Conservation (phyloP, 2,113 vertebrate genomes). For the Blennius ocellaris region DNA sequence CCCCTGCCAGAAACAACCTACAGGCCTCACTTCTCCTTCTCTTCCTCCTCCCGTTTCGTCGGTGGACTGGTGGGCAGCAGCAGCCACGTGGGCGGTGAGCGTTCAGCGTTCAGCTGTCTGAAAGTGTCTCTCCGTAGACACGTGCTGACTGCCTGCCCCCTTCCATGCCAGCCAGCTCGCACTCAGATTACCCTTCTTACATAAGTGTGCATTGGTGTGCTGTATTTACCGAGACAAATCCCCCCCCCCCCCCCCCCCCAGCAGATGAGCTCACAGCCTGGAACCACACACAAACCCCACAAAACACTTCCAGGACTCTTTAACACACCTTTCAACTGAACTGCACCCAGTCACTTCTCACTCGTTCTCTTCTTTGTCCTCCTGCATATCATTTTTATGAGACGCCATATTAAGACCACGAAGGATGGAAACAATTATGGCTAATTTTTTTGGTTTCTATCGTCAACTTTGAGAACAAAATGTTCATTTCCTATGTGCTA, state of each 20-base stretch:
- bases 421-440: too few relatives aligned
- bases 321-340: conserved; percentile 1
- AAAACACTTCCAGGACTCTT: conserved; percentile 15
- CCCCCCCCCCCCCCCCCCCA: conserved; percentile 21
- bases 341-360: background rate
- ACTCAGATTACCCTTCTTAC: conserved; percentile 75
- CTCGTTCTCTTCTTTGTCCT: too few relatives aligned
- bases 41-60: background rate
- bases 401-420: too few relatives aligned
- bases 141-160: conserved; percentile 67
- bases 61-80: conserved; percentile 27
- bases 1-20: background rate
- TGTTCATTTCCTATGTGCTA: too few relatives aligned
- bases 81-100: conserved; percentile 57
- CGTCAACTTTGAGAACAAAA: too few relatives aligned
- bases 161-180: conserved; percentile 54
- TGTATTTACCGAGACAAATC: conserved; percentile 60
- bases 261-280: conserved; percentile 35
- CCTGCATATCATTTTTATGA: too few relatives aligned
- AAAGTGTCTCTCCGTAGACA: conserved; percentile 71
- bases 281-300: conserved; percentile 15
- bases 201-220: conserved; percentile 59
- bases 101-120: conserved; percentile 75
- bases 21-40: conserved; percentile 48
- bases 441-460: too few relatives aligned